Percentiles rank a stretch among this genome's conserved stretches.
Evolutionary conservation across 2,888 invertebrate genomes (phyloP).

Genomic region (Gari tellinella): DNA sequence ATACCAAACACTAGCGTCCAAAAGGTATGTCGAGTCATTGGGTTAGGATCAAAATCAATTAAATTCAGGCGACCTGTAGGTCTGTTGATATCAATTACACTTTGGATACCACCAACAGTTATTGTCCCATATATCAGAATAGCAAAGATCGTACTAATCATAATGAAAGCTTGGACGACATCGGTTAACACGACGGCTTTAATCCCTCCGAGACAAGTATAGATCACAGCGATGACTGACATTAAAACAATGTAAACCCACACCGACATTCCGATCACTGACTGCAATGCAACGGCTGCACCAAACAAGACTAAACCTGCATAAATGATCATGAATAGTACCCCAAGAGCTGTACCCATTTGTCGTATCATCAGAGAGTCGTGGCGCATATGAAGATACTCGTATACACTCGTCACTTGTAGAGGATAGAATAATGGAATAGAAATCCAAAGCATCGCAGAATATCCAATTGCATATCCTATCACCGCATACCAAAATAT

Average conservation of each 20-base stretch:
- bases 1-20: constrained; percentile 43
- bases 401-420: constrained; percentile 47
- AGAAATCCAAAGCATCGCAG: constrained; percentile 33
- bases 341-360: constrained; percentile 24
- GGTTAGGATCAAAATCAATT: constrained; percentile 39
- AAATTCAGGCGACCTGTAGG: constrained; percentile 31
- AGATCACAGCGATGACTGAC: constrained; percentile 33
- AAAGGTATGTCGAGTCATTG: constrained; percentile 40
- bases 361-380: no score
- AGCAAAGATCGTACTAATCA: constrained; percentile 36
- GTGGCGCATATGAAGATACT: constrained; percentile 29
- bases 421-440: constrained; percentile 45
- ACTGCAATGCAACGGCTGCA: constrained; percentile 36
- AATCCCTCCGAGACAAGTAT: constrained; percentile 42
- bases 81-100: constrained; percentile 31
- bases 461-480: constrained; percentile 24
- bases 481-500: constrained; percentile 25
- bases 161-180: constrained; percentile 44
- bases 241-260: constrained; percentile 24
- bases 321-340: constrained; percentile 30
- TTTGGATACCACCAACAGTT: constrained; percentile 31
- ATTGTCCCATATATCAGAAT: constrained; percentile 41
- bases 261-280: constrained; percentile 27
- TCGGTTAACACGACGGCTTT: constrained; percentile 48
- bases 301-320: constrained; percentile 45